Evolutionary conservation across 1,140 invertebrate species (phyloP).

Genomic region (Limonius californicus): DNA sequence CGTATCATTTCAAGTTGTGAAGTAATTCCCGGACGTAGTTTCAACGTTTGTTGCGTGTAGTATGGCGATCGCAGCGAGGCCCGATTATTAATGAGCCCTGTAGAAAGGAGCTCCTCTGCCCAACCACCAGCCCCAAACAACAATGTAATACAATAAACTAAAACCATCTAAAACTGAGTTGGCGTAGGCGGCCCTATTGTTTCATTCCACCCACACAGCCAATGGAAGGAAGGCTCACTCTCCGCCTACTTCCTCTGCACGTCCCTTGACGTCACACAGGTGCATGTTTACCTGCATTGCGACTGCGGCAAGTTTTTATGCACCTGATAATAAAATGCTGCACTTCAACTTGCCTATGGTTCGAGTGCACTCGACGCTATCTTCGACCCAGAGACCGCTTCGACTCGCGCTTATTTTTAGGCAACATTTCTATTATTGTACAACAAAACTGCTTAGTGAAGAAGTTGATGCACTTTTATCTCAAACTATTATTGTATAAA

Average conservation of each 20-base stretch:
- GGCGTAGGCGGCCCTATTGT: slow-evolving; percentile 9
- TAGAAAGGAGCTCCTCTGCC: no score
- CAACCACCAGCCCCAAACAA: background rate
- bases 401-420: background rate
- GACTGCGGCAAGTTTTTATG: slow-evolving; percentile 5
- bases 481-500: no score
- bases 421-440: background rate
- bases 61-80: no score
- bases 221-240: slow-evolving; percentile 1
- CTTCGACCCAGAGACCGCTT: background rate
- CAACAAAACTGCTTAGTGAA: no score
- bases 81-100: no score
- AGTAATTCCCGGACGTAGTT: no score
- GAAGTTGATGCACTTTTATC: no score
- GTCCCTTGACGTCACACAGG: slow-evolving; percentile 11
- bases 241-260: slow-evolving; percentile 6
- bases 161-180: background rate
- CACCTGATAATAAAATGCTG: background rate
- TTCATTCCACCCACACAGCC: slow-evolving; percentile 13
- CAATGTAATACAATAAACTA: slow-evolving; percentile 7
- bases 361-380: background rate
- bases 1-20: no score
- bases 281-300: slow-evolving; percentile 13
- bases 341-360: background rate
- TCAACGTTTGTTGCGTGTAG: no score